Evolutionary conservation across 2,888 invertebrate species (phyloP).

Genomic region (Clanis bilineata): DNA sequence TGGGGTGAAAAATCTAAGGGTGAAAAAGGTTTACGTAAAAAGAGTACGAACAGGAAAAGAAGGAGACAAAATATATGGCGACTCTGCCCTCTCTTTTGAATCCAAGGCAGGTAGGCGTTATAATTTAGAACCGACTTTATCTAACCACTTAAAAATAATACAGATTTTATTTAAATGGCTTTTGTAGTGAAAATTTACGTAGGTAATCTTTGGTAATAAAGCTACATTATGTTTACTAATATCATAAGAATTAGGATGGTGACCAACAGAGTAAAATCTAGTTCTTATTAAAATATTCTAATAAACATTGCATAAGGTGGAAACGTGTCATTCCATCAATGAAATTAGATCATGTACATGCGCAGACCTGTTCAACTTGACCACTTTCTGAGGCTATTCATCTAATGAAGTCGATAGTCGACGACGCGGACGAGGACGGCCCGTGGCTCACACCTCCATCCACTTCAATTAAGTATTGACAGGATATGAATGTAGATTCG

Average conservation of each 20-base stretch:
- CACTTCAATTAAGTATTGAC: neutral
- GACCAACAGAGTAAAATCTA: too few species aligned
- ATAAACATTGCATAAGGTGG: neutral
- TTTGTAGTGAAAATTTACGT: too few species aligned
- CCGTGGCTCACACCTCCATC: neutral
- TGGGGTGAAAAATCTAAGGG: too few species aligned
- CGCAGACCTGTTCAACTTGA: conserved; percentile 1
- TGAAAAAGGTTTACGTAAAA: neutral
- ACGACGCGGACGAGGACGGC: neutral
- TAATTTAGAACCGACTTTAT: too few species aligned
- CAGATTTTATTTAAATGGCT: too few species aligned
- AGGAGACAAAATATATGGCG: neutral
- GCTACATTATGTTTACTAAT: too few species aligned
- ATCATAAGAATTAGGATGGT: too few species aligned
- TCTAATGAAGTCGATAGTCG: neutral
- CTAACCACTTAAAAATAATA: too few species aligned
- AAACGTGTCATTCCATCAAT: neutral
- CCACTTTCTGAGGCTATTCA: conserved; percentile 1
- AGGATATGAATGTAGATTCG: neutral
- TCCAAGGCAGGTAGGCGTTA: neutral
- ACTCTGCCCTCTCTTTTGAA: neutral
- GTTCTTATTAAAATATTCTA: neutral
- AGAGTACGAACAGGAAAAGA: neutral
- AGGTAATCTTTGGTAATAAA: too few species aligned
- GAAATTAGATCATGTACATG: neutral